A percentile compares a stretch with the other conserved stretches of the same genome.
Evolutionary conservation across 2,888 invertebrate genomes (phyloP).

Genomic region (Drosophila kokeensis): DNA sequence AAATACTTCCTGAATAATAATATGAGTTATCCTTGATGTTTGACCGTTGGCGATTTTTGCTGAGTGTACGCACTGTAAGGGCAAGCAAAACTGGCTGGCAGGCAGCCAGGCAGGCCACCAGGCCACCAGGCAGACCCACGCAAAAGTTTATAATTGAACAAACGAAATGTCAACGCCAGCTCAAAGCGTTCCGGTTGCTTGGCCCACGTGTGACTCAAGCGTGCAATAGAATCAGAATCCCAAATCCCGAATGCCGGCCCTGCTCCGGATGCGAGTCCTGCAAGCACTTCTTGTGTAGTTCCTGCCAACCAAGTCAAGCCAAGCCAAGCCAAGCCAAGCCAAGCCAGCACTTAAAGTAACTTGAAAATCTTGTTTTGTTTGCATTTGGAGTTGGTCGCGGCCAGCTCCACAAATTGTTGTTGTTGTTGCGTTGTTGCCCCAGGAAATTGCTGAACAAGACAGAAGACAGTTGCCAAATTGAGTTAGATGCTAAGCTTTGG

Average conservation of each 20-base stretch:
- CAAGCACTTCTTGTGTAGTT: slow-evolving; percentile 15
- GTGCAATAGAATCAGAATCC: slow-evolving; percentile 16
- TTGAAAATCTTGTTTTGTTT: slow-evolving; percentile 58
- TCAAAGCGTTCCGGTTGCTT: slow-evolving; percentile 54
- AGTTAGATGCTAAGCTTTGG: slow-evolving; percentile 70
- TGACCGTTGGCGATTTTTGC: not conserved
- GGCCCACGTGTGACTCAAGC: slow-evolving; percentile 50
- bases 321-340: not conserved
- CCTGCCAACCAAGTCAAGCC: not conserved
- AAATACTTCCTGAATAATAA: not conserved
- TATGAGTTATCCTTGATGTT: not conserved
- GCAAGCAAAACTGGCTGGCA: not conserved
- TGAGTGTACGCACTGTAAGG: not conserved
- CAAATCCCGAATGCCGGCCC: not conserved
- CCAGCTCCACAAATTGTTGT: slow-evolving; percentile 42
- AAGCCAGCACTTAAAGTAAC: slow-evolving; percentile 29
- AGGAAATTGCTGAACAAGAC: slow-evolving; percentile 62
- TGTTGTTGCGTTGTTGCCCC: slow-evolving; percentile 22
- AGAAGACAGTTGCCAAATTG: slow-evolving; percentile 75
- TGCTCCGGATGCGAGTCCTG: slow-evolving; percentile 2
- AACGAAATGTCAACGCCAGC: slow-evolving; percentile 79
- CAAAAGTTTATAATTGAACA: slow-evolving; percentile 78
- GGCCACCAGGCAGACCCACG: slow-evolving; percentile 37
- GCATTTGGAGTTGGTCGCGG: slow-evolving; percentile 59
- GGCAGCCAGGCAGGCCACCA: slow-evolving; percentile 12